A percentile compares a stretch with the other conserved stretches of the same genome.
These are phyloP conservation scores for Thamnophis sirtalis DNA, from an alignment of 2,113 vertebrate genomes.

Conservation along the genomic window DNA sequence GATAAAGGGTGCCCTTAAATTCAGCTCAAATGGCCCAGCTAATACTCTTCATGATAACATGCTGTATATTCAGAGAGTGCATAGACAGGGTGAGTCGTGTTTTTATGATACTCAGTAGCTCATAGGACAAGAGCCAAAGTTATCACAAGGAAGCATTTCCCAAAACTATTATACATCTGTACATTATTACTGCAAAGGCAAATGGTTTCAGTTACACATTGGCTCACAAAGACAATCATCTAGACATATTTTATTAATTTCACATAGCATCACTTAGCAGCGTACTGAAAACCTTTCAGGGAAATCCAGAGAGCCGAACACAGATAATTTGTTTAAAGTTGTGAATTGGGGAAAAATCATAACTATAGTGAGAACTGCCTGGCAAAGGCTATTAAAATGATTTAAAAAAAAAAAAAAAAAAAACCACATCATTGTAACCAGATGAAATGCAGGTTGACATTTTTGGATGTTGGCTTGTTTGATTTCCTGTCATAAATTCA, in stretches of 20 bases:
- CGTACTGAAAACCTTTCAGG: neutral
- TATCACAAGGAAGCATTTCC: slow-evolving; percentile 13
- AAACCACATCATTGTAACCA: neutral
- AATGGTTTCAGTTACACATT: slow-evolving; percentile 13
- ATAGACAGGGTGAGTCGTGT: neutral
- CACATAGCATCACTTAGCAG: neutral
- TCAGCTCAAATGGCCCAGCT: neutral
- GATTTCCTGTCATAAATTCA: neutral
- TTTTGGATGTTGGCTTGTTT: neutral
- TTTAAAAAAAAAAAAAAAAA: neutral
- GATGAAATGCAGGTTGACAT: slow-evolving; percentile 15
- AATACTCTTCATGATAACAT: neutral
- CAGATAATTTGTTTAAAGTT: slow-evolving; percentile 12
- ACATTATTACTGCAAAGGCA: neutral
- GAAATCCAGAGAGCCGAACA: slow-evolving; percentile 17
- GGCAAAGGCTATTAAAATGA: neutral
- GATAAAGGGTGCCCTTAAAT: neutral
- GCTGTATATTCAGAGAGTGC: neutral
- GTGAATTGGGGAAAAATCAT: slow-evolving; percentile 10
- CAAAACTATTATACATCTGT: slow-evolving; percentile 2
- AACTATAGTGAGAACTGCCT: neutral
- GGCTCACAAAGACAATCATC: neutral
- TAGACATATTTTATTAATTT: neutral
- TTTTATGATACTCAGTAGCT: slow-evolving; percentile 6
- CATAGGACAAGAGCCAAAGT: slow-evolving; percentile 5